Percentiles rank a stretch among this genome's conserved stretches.
These are phyloP conservation scores for Leucoraja erinaceus DNA, from an alignment of 2,113 vertebrate genomes.

Conservation along the genomic window DNA sequence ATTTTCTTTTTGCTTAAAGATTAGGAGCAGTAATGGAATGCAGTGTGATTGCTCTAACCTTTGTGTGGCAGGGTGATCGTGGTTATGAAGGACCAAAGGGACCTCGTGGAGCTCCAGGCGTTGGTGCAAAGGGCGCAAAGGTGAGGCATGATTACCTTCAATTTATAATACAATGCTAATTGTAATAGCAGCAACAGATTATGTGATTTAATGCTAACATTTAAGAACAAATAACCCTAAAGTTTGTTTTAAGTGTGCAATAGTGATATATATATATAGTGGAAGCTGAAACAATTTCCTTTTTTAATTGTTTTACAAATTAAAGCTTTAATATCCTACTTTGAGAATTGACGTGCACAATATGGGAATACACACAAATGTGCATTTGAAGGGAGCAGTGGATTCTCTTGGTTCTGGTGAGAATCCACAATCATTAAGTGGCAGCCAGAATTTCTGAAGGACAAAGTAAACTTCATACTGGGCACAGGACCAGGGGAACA, in stretches of 20 bases:
- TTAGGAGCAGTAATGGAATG: neutral
- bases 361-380: neutral
- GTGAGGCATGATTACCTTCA: constrained; percentile 59
- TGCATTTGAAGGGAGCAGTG: neutral
- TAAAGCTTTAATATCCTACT: too few relatives aligned
- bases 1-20: neutral
- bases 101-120: constrained; percentile 66
- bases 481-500: neutral
- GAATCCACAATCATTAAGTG: neutral
- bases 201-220: constrained; percentile 49
- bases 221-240: neutral
- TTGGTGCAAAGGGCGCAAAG: constrained; percentile 78
- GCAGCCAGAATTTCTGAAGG: neutral
- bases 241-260: neutral
- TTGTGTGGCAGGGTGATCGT: constrained; percentile 66
- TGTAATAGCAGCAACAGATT: constrained; percentile 47
- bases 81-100: constrained; percentile 73
- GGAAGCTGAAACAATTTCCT: neutral
- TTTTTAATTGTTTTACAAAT: too few relatives aligned
- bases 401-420: neutral
- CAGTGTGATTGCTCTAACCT: neutral
- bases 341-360: neutral
- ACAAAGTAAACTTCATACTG: neutral
- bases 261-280: neutral
- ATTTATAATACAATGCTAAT: constrained; percentile 42